A percentile compares a stretch with the other conserved stretches of the same genome.
Evolutionary conservation across 2,797 vertebrate species (phyloP).

Genomic region (Morelia viridis): DNA sequence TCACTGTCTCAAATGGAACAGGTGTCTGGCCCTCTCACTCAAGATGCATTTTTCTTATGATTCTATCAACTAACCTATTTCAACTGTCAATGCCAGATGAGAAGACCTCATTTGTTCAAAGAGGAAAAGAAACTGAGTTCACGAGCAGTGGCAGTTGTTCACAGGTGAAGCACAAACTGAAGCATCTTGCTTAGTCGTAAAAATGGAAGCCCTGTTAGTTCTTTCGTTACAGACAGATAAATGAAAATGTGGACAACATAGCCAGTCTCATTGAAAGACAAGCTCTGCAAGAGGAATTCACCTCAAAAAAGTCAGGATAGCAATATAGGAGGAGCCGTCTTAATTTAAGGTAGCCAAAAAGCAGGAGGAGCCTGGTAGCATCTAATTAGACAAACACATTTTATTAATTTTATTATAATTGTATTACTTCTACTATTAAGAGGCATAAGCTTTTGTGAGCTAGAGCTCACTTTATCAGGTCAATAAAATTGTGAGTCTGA

Average conservation of each 20-base stretch:
- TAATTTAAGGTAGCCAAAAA: neutral
- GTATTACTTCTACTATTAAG: neutral
- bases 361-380: neutral
- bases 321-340: neutral
- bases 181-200: neutral
- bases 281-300: neutral
- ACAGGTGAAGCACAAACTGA: slow-evolving; percentile 31
- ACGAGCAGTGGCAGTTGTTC: slow-evolving; percentile 46
- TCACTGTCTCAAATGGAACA: slow-evolving; percentile 11
- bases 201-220: slow-evolving; percentile 8
- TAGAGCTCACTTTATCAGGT: neutral
- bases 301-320: neutral
- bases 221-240: neutral
- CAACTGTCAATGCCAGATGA: slow-evolving; percentile 62
- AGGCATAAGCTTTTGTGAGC: neutral
- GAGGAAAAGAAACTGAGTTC: neutral
- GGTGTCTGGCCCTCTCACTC: slow-evolving; percentile 45
- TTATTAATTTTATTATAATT: neutral
- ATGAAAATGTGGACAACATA: neutral
- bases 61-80: slow-evolving; percentile 28
- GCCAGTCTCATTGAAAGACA: neutral
- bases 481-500: neutral
- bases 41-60: slow-evolving; percentile 26
- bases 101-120: neutral
- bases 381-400: neutral